Percentiles rank a stretch among this genome's conserved stretches.
These are phyloP conservation scores for Melanostoma scalare DNA, from an alignment of 2,888 invertebrate genomes.

Conservation along the genomic window DNA sequence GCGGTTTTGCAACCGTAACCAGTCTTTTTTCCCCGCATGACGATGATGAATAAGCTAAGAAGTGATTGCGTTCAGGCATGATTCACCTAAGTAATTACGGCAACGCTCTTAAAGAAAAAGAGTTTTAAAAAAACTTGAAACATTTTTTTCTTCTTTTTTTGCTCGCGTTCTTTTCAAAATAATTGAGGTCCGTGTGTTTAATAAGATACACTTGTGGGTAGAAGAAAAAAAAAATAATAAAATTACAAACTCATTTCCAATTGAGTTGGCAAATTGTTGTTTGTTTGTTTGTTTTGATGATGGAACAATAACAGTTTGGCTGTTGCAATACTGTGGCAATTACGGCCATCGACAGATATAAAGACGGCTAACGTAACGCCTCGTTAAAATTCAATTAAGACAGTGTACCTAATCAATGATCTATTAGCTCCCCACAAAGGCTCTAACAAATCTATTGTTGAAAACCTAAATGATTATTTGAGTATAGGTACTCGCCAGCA, in stretches of 20 bases:
- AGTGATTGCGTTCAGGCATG: conserved; percentile 42
- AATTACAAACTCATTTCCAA: conserved; percentile 24
- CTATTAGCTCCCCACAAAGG: too few species aligned
- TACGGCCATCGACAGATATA: background rate
- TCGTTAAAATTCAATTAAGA: conserved; percentile 13
- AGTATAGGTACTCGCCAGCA: too few species aligned
- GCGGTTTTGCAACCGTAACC: conserved; percentile 22
- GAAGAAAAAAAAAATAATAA: background rate
- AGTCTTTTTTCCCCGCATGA: conserved; percentile 14
- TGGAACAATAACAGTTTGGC: conserved; percentile 9
- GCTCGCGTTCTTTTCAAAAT: background rate
- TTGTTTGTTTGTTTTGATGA: background rate
- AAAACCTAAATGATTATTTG: too few species aligned
- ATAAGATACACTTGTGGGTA: too few species aligned
- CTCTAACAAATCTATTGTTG: too few species aligned
- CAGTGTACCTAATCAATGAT: background rate
- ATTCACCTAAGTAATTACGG: conserved; percentile 54
- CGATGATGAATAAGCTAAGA: conserved; percentile 36
- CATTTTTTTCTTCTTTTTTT: background rate
- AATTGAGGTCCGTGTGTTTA: background rate
- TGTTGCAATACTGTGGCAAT: background rate
- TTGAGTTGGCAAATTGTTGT: conserved; percentile 5
- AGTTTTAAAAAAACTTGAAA: background rate
- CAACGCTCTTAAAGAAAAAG: background rate
- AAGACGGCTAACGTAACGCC: background rate